Evolutionary conservation across 2,797 vertebrate species (phyloP).

Genomic region (Poecilia velifera): DNA sequence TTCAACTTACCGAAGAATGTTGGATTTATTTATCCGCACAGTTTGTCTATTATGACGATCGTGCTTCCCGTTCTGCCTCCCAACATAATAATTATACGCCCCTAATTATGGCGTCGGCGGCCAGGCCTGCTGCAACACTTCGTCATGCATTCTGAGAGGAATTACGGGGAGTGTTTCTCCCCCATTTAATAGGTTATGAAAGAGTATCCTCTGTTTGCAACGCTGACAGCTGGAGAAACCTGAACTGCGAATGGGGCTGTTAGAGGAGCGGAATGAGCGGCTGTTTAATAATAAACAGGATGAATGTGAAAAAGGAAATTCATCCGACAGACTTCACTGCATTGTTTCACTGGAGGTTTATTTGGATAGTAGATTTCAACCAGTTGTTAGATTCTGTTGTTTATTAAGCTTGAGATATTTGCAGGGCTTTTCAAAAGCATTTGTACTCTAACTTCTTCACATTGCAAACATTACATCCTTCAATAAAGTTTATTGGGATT

Average conservation of each 20-base stretch:
- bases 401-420: neutral
- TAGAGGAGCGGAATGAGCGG: slow-evolving; percentile 25
- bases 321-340: neutral
- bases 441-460: neutral
- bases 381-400: neutral
- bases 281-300: slow-evolving; percentile 33
- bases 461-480: neutral
- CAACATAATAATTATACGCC: slow-evolving; percentile 65
- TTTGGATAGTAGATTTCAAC: neutral
- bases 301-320: slow-evolving; percentile 33
- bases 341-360: neutral
- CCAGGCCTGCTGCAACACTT: slow-evolving; percentile 60
- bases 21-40: slow-evolving; percentile 51
- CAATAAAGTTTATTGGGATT: neutral
- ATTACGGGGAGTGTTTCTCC: slow-evolving; percentile 63
- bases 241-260: slow-evolving; percentile 47
- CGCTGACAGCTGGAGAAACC: slow-evolving; percentile 70
- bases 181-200: slow-evolving; percentile 70
- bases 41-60: slow-evolving; percentile 63
- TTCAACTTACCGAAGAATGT: slow-evolving; percentile 29
- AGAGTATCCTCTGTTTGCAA: slow-evolving; percentile 66
- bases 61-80: slow-evolving; percentile 65
- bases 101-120: slow-evolving; percentile 62
- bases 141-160: slow-evolving; percentile 66
- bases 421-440: neutral